Percentiles rank a stretch among this genome's conserved stretches.
Evolutionary conservation across 2,113 vertebrate genomes (phyloP).

Genomic region (Aleadryas rufinucha): DNA sequence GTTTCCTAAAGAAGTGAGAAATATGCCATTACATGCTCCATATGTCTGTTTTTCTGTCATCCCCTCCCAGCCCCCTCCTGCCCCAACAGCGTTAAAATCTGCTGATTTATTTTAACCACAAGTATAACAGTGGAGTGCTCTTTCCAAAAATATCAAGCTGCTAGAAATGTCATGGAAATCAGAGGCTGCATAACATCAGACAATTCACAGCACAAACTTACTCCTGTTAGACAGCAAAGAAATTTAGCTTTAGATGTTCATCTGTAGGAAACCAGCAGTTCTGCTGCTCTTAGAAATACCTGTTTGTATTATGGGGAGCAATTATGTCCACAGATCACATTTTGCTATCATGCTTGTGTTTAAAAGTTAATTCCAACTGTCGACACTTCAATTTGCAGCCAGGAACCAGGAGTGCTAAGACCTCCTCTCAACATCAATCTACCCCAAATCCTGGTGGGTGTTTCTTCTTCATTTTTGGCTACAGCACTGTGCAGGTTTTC

Average conservation of each 20-base stretch:
- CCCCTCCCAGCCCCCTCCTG: rapidly evolving
- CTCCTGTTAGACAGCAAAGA: neutral
- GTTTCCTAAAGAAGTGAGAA: slow-evolving; percentile 27
- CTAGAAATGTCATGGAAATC: slow-evolving; percentile 18
- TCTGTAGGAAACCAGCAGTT: neutral
- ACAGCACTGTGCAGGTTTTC: neutral
- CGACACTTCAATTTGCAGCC: neutral
- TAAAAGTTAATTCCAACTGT: neutral
- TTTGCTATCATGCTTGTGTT: neutral
- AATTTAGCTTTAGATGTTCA: neutral
- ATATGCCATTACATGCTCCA: neutral
- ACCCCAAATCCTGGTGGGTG: neutral
- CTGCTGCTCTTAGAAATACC: neutral
- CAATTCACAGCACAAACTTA: neutral
- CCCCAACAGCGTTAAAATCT: slow-evolving; percentile 7
- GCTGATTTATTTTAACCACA: slow-evolving; percentile 55
- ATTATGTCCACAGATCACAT: neutral
- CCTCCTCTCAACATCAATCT: neutral
- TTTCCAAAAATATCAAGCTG: slow-evolving; percentile 25
- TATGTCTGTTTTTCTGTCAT: neutral
- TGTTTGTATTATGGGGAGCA: neutral
- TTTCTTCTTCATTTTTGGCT: neutral
- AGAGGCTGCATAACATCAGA: neutral
- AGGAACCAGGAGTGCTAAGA: neutral
- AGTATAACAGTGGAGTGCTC: neutral